Conservation (phyloP, 92 coral and sea anemone species). For the Anthopleura xanthogrammica region DNA sequence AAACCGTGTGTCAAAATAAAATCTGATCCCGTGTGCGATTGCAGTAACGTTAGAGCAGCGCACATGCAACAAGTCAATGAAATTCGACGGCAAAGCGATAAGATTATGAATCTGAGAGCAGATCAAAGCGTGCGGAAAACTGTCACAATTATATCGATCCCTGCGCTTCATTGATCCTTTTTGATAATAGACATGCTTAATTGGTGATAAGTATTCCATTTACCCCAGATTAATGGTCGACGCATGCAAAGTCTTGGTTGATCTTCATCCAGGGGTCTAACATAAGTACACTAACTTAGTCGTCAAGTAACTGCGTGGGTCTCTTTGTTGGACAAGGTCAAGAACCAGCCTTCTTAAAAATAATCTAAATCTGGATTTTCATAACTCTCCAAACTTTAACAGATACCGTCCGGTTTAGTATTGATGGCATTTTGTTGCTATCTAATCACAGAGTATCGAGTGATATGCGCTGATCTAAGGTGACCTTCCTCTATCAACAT, state of each 20-base stretch:
- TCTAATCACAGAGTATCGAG: neutral
- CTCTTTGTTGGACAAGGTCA: neutral
- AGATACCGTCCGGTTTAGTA: neutral
- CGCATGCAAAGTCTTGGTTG: neutral
- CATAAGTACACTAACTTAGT: neutral
- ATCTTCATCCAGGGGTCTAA: neutral
- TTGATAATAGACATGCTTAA: neutral
- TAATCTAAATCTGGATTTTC: neutral
- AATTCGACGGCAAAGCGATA: too few relatives aligned
- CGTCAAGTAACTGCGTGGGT: neutral
- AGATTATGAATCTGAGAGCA: too few relatives aligned
- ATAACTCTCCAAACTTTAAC: neutral
- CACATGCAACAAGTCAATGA: too few relatives aligned
- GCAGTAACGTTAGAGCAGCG: too few relatives aligned
- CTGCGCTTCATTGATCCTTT: neutral
- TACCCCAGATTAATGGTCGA: neutral
- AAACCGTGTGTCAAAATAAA: too few relatives aligned
- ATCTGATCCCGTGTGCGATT: too few relatives aligned
- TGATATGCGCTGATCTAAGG: neutral
- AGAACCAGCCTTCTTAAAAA: neutral
- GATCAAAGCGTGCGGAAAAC: too few relatives aligned
- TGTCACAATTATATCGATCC: too few relatives aligned
- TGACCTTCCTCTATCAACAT: neutral
- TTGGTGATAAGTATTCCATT: neutral
- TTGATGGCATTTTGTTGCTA: neutral